phyloP scores from a whole-genome alignment of 2,888 invertebrate genomes.

The Drosophila demipolita region DNA sequence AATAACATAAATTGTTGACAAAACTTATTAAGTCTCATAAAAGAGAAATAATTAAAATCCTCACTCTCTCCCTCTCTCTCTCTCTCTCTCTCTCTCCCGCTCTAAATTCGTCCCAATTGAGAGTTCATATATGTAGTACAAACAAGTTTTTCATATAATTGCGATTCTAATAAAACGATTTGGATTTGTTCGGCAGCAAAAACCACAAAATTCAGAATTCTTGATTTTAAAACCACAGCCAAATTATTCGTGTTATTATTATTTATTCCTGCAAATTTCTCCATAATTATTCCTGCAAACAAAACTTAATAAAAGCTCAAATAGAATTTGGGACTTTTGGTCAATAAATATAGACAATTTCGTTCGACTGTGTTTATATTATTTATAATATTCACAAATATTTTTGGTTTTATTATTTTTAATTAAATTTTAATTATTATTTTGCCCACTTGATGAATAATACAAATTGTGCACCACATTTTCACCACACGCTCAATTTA shows the following conservation, averaged over 20 bases:
- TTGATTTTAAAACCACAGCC: background rate
- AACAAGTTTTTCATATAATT: background rate
- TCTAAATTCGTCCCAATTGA: background rate
- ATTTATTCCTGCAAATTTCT: no score
- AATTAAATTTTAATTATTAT: background rate
- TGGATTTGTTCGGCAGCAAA: background rate
- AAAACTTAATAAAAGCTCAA: slow-evolving; percentile 1
- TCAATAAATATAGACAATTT: background rate
- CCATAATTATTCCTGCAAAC: slow-evolving; percentile 3
- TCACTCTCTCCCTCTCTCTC: background rate
- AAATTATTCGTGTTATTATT: slow-evolving; percentile 8
- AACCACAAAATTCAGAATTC: slow-evolving; percentile 7
- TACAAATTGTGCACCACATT: background rate
- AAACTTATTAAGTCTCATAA: background rate
- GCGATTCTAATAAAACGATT: no score
- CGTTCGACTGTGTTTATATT: background rate
- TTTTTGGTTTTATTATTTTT: background rate
- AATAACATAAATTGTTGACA: background rate
- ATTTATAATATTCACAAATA: background rate
- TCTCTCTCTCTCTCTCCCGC: background rate
- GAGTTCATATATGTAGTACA: background rate
- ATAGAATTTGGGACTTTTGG: background rate
- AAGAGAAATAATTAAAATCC: background rate
- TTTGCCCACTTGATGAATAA: background rate
- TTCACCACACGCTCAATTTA: background rate